Evolutionary conservation across 2,888 invertebrate species (phyloP).

Genomic region (Conistra vaccinii): DNA sequence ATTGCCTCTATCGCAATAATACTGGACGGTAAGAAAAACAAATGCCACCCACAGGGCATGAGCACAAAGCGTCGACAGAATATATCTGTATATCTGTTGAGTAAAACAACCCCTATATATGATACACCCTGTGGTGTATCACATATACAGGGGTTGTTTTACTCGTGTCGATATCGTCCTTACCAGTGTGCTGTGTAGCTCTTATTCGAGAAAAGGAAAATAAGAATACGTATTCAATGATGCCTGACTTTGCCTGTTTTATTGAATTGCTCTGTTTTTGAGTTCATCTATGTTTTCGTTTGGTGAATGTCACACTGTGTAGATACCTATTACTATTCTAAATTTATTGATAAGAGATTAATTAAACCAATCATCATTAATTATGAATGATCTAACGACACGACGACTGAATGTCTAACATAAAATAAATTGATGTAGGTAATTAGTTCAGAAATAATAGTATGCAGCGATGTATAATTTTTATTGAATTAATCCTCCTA

Average conservation of each 20-base stretch:
- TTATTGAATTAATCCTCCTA: not conserved
- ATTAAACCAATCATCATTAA: conserved; percentile 8
- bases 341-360: not conserved
- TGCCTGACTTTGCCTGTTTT: not conserved
- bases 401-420: conserved; percentile 3
- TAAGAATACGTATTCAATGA: not conserved
- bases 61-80: conserved; percentile 12
- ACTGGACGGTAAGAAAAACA: not conserved
- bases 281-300: not conserved
- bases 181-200: not conserved
- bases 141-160: conserved; percentile 3
- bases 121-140: too few relatives aligned
- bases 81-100: too few relatives aligned
- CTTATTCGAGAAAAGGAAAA: not conserved
- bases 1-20: not conserved
- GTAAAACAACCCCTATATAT: too few relatives aligned
- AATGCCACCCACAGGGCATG: not conserved
- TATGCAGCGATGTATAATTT: not conserved
- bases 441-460: conserved; percentile 2
- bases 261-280: not conserved
- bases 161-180: not conserved
- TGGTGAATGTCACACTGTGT: not conserved
- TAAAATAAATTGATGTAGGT: conserved; percentile 3
- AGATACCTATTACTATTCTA: not conserved
- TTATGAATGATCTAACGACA: not conserved